Evolutionary conservation across 2,797 vertebrate genomes (phyloP), one percentile per base, ranked within the genome.

Genomic region (Typhlichthys subterraneus): DNA sequence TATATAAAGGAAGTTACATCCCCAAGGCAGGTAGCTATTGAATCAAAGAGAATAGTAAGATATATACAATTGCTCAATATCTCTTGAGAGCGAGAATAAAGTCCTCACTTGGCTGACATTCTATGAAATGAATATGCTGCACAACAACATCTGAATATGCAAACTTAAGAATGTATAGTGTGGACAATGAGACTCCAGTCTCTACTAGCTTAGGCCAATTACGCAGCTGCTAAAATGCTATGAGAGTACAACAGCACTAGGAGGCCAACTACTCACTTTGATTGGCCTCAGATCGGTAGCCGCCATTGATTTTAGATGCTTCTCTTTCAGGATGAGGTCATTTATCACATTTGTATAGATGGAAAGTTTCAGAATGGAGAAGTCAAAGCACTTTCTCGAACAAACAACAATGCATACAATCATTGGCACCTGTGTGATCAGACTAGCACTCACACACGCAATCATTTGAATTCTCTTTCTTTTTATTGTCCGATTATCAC

Each of bases 1-100:
- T 29, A 29, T 29, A 29, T 61, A 58, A 45, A 4, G 54, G 47
- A 55, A 70, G 59, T 69, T 69, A 53, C 13, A 6, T 82, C 72
- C 73, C 68, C 70, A 19, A 67, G 71, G 77, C 73, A 76, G 29
- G 23, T n/a, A 13, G 80, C 80, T 75, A 67, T 84, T 68, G 69
- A 82, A 69, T 79, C 76, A 85, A 84, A 88, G 80, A 71, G 76
- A 84, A 82, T 72, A 65, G 63, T 65, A 76, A 80, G 83, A 82
- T 72, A 84, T 72, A 84, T 45, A 59, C 64, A 64, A 74, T 66
- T 52, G 57, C 76, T 86, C 79, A 63, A 77, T 71, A 81, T 63
- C 62, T 61, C 4, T 15, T 70, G 69, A 72, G 68, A 57, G 11
- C 65, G 69, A 81, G 70, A 67, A 77, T 74, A 75, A 72, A 73